phyloP scores from a whole-genome alignment of 2,113 vertebrate species.

The Sinocyclocheilus grahami region DNA sequence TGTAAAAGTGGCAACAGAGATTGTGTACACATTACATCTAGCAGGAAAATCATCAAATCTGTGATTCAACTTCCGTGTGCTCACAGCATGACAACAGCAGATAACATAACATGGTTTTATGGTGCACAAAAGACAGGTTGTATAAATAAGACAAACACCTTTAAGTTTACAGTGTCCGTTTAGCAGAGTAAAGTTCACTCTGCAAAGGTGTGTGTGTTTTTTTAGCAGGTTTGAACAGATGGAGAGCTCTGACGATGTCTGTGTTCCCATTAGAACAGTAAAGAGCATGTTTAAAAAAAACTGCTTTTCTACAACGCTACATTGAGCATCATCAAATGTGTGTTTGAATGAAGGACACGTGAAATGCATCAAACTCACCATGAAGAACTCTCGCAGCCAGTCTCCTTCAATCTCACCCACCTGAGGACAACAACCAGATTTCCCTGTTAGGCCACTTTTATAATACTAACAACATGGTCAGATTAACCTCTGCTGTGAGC shows the following conservation, averaged over 20 bases:
- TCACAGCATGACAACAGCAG: neutral
- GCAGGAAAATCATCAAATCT: neutral
- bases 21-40: neutral
- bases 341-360: neutral
- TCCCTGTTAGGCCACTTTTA: constrained; percentile 18
- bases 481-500: neutral
- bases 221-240: neutral
- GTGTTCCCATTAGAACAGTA: neutral
- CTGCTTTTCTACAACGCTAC: neutral
- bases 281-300: neutral
- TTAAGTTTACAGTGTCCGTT: neutral
- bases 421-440: constrained; percentile 59
- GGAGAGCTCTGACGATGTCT: neutral
- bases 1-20: neutral
- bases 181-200: constrained; percentile 19
- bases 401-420: constrained; percentile 74
- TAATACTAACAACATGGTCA: neutral
- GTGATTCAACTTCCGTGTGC: neutral
- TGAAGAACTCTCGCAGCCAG: constrained; percentile 78
- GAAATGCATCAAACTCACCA: constrained; percentile 63
- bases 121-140: neutral
- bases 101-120: constrained; percentile 7
- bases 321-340: neutral
- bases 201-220: neutral
- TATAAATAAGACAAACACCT: constrained; percentile 14